Conservation (phyloP, 1,140 invertebrate species). For the Drosophila miranda region DNA sequence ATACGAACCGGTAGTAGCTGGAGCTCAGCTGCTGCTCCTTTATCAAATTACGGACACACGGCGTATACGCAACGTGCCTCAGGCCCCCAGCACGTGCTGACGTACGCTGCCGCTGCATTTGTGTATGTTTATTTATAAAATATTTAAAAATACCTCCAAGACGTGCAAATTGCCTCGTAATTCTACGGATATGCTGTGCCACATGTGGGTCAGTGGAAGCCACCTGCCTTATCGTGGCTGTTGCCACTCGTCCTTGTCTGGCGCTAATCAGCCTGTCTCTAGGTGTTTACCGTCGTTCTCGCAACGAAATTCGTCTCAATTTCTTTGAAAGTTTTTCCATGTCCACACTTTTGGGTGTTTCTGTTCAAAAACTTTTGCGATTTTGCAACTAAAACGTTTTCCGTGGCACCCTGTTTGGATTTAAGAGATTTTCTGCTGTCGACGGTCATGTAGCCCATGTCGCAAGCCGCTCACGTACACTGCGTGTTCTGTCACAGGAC, state of each 20-base stretch:
- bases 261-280: too few relatives aligned
- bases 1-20: neutral
- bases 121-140: conserved; percentile 71
- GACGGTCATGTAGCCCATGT: conserved; percentile 57
- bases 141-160: conserved; percentile 72
- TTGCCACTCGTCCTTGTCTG: neutral
- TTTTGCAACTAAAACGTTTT: too few relatives aligned
- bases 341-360: too few relatives aligned
- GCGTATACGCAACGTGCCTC: conserved; percentile 54
- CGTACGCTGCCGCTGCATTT: conserved; percentile 46
- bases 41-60: conserved; percentile 52
- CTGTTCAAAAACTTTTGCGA: too few relatives aligned
- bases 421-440: conserved; percentile 31
- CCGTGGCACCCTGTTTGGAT: too few relatives aligned
- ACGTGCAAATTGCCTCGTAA: conserved; percentile 65
- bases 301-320: too few relatives aligned
- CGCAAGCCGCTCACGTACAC: conserved; percentile 54
- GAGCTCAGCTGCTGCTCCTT: conserved; percentile 13
- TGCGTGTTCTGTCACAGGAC: conserved; percentile 73
- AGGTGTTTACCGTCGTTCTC: neutral
- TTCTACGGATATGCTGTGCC: conserved; percentile 41
- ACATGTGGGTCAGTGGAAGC: conserved; percentile 30
- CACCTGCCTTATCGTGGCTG: neutral
- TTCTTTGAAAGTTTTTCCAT: too few relatives aligned
- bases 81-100: conserved; percentile 43